Base-by-base conservation (phyloP, 2,113 vertebrate genomes). In the Toxotes jaculatrix region DNA sequence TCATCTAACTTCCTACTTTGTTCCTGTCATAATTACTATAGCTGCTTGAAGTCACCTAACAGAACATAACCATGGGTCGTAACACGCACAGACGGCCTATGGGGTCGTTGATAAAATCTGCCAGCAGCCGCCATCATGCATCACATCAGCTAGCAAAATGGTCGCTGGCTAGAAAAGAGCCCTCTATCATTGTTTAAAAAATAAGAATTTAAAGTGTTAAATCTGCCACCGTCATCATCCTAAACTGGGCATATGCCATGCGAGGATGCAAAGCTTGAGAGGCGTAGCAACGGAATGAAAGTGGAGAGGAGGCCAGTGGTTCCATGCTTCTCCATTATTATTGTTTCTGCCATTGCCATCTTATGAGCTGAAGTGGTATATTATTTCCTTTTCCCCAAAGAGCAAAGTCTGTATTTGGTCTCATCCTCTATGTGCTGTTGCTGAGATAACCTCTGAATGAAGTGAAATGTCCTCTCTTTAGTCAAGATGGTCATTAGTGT, bases 381-480 rank as follows among this genome's bases (percentile, higher is more conserved):
- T 86, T 76, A 68, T 75, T 78, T 69, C 63, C 36, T 57, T 73
- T 77, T 55, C 82, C 66, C 56, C 66, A n/a, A n/a, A 62, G 74
- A 67, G 56, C 69, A 85, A 67, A 88, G 84, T 70, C 88, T 75
- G 70, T 6, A 43, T 84, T 77, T 60, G 34, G 40, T 62, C 32
- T 69, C 42, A 57, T 61, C 80, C 55, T 51, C 64, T 70, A 55
- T 72, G 51, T 49, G 61, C 53, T 40, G 47, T 16, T 42, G 56
- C 80, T 19, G 65, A 74, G 85, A 82, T 69, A 82, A 67, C 79
- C 51, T 66, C 65, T 70, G 82, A 74, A 71, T 49, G 47, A 72
- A 74, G 59, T 17, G 43, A n/a, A 43, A 40, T 3, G 70, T 80
- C 76, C 77, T 77, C 67, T 83, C 60, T 88, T 76, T 62, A 74